Base-by-base conservation (phyloP, 2,797 vertebrate species). In the Poecilia wingei region DNA sequence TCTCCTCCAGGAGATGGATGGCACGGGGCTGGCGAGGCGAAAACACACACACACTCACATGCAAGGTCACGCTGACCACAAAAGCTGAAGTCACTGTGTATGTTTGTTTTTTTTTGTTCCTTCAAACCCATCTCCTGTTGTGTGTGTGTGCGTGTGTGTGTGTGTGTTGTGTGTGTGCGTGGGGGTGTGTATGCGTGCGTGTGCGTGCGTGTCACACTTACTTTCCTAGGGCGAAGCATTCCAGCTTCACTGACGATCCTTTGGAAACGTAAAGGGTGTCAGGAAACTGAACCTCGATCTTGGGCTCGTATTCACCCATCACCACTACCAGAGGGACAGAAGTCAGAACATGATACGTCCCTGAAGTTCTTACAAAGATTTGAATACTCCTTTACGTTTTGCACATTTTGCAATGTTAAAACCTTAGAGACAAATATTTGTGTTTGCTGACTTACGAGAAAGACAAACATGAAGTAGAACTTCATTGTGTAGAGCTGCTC, bases 271-370 rank as follows among this genome's bases (percentile, higher is more conserved):
- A 94, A 71, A 97, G 95, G 0, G 78, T 96, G 91, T 98, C 97
- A 46, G 97, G 96, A 87, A 99, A 98, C 89, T 97, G 97, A 79
- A 98, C 97, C 94, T 99, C 97, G 79, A 99, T 98, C 95, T 98
- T 98, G 12, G 98, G 98, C 89, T 99, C 98, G 0, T 99, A 98
- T 90, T 98, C 98, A 47, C 97, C 98, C 98, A 99, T 99, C 88
- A 97, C 96, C 49, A 95, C 97, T 99, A 95, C 64, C 28, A 16
- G 45, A 64, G 43, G 77, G 73, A 86, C 76, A n/a, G 81, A 73
- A 80, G 13, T 70, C 33, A 55, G 16, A 77, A 77, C 33, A 22
- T 22, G n/a, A 51, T 36, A 51, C 8, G 3, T 39, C 33, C 36
- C 39, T 14, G 12, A 28, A 3, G 10, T 46, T 46, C 13, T 55